A percentile compares a stretch with the other conserved stretches of the same genome.
Evolutionary conservation across 2,888 invertebrate genomes (phyloP).

Genomic region (Spodoptera picta): DNA sequence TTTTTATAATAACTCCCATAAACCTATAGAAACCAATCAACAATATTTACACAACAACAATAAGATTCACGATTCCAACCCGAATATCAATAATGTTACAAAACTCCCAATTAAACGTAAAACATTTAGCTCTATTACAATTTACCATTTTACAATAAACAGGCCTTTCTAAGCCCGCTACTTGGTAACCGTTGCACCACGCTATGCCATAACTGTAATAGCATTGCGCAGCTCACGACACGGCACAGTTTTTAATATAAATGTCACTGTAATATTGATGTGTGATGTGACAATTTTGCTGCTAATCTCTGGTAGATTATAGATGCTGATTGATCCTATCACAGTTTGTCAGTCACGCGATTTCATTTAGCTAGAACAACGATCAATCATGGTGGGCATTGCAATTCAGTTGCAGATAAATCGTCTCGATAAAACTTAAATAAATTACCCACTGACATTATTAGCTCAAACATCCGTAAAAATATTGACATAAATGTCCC

Average conservation of each 20-base stretch:
- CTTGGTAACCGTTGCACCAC: conserved; percentile 49
- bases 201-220: conserved; percentile 48
- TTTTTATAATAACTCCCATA: too few species aligned
- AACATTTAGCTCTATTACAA: conserved; percentile 23
- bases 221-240: conserved; percentile 53
- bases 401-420: neutral
- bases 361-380: neutral
- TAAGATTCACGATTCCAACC: conserved; percentile 15
- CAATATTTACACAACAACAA: conserved; percentile 13
- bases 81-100: conserved; percentile 32
- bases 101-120: conserved; percentile 22
- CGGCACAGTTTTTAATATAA: conserved; percentile 54
- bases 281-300: conserved; percentile 43
- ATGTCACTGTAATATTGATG: conserved; percentile 49
- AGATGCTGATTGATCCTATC: conserved; percentile 23
- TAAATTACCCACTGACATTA: too few species aligned
- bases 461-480: neutral
- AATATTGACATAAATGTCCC: too few species aligned
- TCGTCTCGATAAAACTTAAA: too few species aligned
- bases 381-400: neutral
- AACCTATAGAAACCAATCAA: neutral
- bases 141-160: conserved; percentile 42
- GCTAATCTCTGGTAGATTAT: conserved; percentile 37
- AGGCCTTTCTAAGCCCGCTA: conserved; percentile 44
- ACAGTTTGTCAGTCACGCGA: neutral